Conservation (phyloP, 2,797 vertebrate species). For the Chelmon rostratus region DNA sequence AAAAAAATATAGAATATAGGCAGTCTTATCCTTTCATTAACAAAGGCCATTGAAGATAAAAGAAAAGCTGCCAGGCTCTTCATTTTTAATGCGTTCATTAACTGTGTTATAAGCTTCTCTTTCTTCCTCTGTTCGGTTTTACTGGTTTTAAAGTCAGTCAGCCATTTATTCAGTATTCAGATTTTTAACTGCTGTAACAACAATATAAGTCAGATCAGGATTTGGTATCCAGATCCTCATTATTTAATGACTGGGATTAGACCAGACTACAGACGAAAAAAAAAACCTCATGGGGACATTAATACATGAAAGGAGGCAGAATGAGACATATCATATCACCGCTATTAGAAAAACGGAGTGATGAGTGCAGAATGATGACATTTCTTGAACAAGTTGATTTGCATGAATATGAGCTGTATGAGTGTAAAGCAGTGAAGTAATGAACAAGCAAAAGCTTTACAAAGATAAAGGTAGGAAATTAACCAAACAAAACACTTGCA, state of each 20-base stretch:
- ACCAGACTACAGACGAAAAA: background rate
- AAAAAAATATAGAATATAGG: constrained; percentile 2
- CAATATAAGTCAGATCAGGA: constrained; percentile 8
- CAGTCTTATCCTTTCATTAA: constrained; percentile 45
- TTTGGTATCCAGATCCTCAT: background rate
- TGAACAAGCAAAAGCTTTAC: constrained; percentile 28
- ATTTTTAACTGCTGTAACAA: constrained; percentile 20
- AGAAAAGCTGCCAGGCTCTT: constrained; percentile 22
- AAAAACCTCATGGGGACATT: constrained; percentile 8
- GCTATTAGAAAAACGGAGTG: constrained; percentile 14
- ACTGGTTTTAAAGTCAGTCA: constrained; percentile 27
- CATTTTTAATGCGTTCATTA: constrained; percentile 29
- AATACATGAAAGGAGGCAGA: constrained; percentile 31
- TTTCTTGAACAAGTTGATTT: constrained; percentile 45
- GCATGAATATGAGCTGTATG: constrained; percentile 40
- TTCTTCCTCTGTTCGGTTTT: constrained; percentile 34
- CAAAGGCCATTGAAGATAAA: constrained; percentile 34
- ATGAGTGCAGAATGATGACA: constrained; percentile 36
- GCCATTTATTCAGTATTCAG: background rate
- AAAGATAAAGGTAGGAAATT: constrained; percentile 31
- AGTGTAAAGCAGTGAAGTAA: constrained; percentile 11
- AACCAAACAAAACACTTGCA: constrained; percentile 30
- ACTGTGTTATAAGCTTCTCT: constrained; percentile 5
- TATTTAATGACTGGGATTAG: background rate
- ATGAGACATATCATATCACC: constrained; percentile 6